These are phyloP conservation scores for Ostrea edulis DNA, from an alignment of 1,140 invertebrate genomes.

Conservation along the genomic window DNA sequence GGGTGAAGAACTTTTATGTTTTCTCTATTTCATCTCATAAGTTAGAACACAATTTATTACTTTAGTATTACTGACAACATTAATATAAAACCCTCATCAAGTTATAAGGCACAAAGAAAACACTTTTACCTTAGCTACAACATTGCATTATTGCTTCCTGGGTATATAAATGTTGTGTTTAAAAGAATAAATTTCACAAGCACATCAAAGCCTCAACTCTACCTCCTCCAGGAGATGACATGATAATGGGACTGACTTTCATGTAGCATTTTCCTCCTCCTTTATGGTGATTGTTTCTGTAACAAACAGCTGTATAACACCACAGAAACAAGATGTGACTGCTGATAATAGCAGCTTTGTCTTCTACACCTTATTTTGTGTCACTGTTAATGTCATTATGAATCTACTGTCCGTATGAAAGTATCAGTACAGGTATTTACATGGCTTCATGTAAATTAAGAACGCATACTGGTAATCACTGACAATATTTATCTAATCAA, in stretches of 20 bases:
- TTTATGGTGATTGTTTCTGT: conserved; percentile 2
- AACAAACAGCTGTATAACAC: not conserved
- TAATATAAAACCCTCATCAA: too few species aligned
- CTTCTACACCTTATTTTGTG: not conserved
- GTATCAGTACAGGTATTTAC: not conserved
- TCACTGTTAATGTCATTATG: not conserved
- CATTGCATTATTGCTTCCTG: too few species aligned
- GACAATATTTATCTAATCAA: not conserved
- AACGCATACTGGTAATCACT: too few species aligned
- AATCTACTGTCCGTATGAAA: not conserved
- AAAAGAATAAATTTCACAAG: not conserved
- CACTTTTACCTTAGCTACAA: too few species aligned
- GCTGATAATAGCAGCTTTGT: not conserved
- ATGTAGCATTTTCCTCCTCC: not conserved
- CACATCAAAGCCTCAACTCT: not conserved
- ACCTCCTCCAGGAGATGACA: not conserved
- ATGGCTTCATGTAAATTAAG: too few species aligned
- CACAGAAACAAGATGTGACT: not conserved
- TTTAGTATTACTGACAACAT: too few species aligned
- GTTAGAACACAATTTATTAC: too few species aligned
- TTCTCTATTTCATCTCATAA: too few species aligned
- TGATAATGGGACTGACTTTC: conserved; percentile 12
- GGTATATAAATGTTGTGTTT: not conserved
- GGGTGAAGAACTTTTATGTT: too few species aligned
- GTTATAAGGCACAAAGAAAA: too few species aligned